Conservation (phyloP, 2,888 invertebrate genomes). For the Sepiola atlantica region DNA sequence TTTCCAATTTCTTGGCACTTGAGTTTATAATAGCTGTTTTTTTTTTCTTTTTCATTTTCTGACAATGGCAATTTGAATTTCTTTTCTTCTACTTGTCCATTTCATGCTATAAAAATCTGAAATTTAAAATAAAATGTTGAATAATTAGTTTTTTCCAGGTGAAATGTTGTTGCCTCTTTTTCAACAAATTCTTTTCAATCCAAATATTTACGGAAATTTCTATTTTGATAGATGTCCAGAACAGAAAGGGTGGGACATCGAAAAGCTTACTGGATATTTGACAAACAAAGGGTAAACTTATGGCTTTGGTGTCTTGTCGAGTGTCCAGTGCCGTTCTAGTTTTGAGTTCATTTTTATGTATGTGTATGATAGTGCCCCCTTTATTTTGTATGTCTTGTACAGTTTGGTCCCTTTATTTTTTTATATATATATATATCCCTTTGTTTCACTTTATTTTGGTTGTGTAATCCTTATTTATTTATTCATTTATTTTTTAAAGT, state of each 20-base stretch:
- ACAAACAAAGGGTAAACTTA: conserved; percentile 45
- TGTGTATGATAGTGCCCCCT: conserved; percentile 34
- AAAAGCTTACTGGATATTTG: conserved; percentile 46
- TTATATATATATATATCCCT: no score
- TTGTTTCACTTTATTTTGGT: not conserved
- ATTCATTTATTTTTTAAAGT: not conserved
- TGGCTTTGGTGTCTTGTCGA: conserved; percentile 34
- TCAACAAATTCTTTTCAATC: conserved; percentile 41
- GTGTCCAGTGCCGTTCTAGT: conserved; percentile 41
- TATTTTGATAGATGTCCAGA: conserved; percentile 46
- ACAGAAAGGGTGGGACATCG: conserved; percentile 44
- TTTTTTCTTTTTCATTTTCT: not conserved
- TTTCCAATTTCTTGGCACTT: no score
- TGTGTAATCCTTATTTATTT: no score
- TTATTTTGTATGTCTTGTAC: not conserved
- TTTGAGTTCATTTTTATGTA: not conserved
- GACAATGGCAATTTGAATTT: not conserved
- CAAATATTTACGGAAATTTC: conserved; percentile 38
- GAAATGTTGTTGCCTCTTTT: not conserved
- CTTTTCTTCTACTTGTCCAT: not conserved
- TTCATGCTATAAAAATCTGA: not conserved
- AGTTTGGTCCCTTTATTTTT: not conserved
- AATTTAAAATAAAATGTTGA: not conserved
- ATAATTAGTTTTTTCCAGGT: not conserved
- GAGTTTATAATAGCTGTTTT: not conserved